Conservation (phyloP, 2,888 invertebrate genomes). For the Limnephilus auricula region DNA sequence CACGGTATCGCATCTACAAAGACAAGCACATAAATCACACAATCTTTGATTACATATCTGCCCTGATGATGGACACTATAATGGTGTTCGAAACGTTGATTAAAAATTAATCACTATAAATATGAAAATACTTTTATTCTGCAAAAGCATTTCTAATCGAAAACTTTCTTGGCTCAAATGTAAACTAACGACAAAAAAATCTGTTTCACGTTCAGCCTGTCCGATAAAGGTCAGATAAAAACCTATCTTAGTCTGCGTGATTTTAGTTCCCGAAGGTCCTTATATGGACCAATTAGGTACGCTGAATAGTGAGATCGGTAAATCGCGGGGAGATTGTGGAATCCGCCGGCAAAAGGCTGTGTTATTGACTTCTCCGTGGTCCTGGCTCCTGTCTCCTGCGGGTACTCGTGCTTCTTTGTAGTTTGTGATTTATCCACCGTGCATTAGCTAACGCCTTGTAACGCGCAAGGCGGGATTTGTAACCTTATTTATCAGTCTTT, state of each 20-base stretch:
- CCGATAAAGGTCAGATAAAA: background rate
- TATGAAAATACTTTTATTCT: too few species aligned
- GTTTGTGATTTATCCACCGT: background rate
- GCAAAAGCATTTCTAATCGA: background rate
- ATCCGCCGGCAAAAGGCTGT: background rate
- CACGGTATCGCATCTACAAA: too few species aligned
- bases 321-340: background rate
- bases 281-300: background rate
- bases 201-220: background rate
- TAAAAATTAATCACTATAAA: too few species aligned
- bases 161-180: background rate
- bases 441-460: constrained; percentile 2
- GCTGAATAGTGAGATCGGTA: background rate
- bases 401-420: background rate
- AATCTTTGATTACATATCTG: too few species aligned
- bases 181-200: background rate
- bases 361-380: background rate
- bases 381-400: background rate
- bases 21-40: too few species aligned
- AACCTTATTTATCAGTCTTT: background rate
- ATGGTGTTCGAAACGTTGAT: too few species aligned
- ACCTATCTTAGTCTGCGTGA: background rate
- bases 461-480: background rate
- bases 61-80: too few species aligned
- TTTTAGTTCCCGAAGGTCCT: background rate